Percentiles rank a stretch among this genome's conserved stretches.
Evolutionary conservation across 2,888 invertebrate species (phyloP).

Genomic region (Resseliella maxima): DNA sequence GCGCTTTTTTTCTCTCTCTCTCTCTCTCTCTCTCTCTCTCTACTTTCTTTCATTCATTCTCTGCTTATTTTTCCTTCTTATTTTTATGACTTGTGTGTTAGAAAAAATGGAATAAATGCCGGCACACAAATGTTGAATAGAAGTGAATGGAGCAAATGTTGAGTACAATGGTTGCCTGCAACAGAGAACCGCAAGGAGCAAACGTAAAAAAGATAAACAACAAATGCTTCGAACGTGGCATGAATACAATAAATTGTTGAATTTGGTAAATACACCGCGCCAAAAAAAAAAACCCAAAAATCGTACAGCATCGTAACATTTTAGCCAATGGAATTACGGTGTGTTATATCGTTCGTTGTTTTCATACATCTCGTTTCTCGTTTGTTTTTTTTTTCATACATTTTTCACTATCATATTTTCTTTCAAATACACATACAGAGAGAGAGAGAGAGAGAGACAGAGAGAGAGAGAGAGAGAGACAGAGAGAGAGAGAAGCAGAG

Average conservation of each 20-base stretch:
- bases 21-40: too few species aligned
- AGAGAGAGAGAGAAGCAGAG: too few species aligned
- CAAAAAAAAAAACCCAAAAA: neutral
- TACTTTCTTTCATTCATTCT: too few species aligned
- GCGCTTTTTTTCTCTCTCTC: neutral
- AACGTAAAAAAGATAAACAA: conserved; percentile 53
- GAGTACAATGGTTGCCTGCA: conserved; percentile 14
- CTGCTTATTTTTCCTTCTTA: neutral
- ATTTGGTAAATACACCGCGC: neutral
- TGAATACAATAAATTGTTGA: conserved; percentile 50
- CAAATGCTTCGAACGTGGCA: conserved; percentile 49
- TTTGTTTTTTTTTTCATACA: neutral
- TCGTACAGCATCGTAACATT: neutral
- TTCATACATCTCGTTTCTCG: neutral
- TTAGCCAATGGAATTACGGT: conserved; percentile 14
- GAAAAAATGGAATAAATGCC: conserved; percentile 1
- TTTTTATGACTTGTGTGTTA: conserved; percentile 7
- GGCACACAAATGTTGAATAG: neutral
- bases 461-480: too few species aligned
- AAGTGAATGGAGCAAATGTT: neutral
- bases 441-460: too few species aligned
- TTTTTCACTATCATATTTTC: conserved; percentile 17
- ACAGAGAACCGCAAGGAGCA: neutral
- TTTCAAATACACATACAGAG: too few species aligned
- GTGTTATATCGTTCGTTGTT: neutral